Conservation (phyloP, 2,113 vertebrate genomes). For the Sceloporus undulatus region DNA sequence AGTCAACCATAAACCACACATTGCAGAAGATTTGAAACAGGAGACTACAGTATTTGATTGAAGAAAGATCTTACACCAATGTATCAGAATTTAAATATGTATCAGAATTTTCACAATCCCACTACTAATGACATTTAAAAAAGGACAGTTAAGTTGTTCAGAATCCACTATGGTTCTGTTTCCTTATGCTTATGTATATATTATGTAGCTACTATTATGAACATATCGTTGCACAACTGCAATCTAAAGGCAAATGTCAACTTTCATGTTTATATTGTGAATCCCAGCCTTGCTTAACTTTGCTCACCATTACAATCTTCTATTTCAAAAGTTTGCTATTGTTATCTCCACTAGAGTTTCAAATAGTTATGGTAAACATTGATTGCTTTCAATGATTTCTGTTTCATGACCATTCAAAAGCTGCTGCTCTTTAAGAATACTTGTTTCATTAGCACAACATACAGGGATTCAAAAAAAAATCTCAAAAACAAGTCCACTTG, state of each 20-base stretch:
- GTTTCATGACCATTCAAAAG: neutral
- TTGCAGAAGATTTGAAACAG: neutral
- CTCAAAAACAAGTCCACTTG: neutral
- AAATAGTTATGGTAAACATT: slow-evolving; percentile 10
- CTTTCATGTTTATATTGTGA: neutral
- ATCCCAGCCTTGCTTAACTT: neutral
- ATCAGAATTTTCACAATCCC: too few relatives aligned
- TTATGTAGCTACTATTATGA: neutral
- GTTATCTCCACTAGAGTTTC: neutral
- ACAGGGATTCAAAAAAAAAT: neutral
- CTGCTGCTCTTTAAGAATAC: neutral
- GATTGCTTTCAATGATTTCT: rapidly evolving
- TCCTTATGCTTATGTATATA: neutral
- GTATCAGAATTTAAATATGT: too few relatives aligned
- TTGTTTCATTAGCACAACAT: neutral
- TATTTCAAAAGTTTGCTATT: neutral
- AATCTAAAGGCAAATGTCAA: neutral
- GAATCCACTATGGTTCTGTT: neutral
- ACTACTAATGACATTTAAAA: neutral
- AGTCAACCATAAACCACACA: neutral
- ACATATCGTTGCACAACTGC: neutral
- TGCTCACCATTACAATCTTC: neutral
- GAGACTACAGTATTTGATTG: neutral
- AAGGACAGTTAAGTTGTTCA: neutral
- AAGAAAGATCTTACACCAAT: neutral